Conservation (phyloP, 2,888 invertebrate genomes). For the Myathropa florea region DNA sequence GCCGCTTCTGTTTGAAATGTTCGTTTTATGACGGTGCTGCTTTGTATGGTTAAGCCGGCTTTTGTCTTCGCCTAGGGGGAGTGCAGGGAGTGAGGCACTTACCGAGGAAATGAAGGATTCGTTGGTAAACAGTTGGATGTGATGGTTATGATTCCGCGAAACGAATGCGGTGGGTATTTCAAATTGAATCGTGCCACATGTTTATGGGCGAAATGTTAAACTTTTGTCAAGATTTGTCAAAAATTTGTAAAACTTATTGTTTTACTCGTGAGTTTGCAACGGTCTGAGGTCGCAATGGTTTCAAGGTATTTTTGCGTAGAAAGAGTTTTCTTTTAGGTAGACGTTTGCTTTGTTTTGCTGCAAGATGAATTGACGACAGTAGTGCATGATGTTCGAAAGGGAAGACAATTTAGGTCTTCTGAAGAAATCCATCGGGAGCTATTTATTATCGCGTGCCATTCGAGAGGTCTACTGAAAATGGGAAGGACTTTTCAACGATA, state of each 20-base stretch:
- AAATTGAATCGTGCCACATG: conserved; percentile 26
- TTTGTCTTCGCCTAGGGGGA: conserved; percentile 33
- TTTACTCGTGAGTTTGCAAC: neutral
- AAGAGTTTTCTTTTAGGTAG: neutral
- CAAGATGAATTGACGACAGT: neutral
- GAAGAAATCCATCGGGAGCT: too few species aligned
- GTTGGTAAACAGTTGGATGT: conserved; percentile 19
- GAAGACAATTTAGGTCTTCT: too few species aligned
- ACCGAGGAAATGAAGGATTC: conserved; percentile 16
- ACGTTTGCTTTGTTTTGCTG: neutral
- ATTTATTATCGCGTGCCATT: too few species aligned
- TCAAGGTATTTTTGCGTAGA: neutral
- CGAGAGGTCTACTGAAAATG: too few species aligned
- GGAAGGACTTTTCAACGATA: too few species aligned
- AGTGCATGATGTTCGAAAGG: too few species aligned
- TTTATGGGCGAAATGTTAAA: neutral
- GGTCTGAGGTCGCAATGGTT: neutral
- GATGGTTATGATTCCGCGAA: conserved; percentile 1
- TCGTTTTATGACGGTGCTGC: conserved; percentile 41
- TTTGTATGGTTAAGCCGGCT: conserved; percentile 37
- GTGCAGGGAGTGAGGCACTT: conserved; percentile 43
- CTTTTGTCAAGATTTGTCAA: neutral
- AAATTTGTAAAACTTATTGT: neutral
- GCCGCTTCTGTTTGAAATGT: conserved; percentile 51
- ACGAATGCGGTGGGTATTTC: conserved; percentile 24